A percentile compares a stretch with the other conserved stretches of the same genome.
phyloP scores from a whole-genome alignment of 2,888 invertebrate genomes.

The Leucozona laternaria region DNA sequence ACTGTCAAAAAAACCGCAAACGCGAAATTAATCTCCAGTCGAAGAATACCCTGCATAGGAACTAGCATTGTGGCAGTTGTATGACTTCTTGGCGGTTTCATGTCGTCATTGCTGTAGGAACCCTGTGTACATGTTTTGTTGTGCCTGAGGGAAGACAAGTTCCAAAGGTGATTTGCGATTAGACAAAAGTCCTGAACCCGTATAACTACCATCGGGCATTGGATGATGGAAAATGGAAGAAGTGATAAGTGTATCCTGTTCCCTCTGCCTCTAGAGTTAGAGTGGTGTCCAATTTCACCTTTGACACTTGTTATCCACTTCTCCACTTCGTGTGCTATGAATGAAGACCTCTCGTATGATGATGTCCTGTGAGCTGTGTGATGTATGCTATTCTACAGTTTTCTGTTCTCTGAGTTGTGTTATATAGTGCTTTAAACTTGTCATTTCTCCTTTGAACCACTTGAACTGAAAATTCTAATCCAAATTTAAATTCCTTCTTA shows the following conservation, averaged over 20 bases:
- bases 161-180: slow-evolving; percentile 57
- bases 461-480: slow-evolving; percentile 63
- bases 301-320: slow-evolving; percentile 65
- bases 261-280: slow-evolving; percentile 6
- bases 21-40: slow-evolving; percentile 60
- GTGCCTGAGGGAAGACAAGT: slow-evolving; percentile 43
- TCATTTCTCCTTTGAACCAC: slow-evolving; percentile 34
- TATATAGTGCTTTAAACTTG: slow-evolving; percentile 38
- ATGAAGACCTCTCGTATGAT: slow-evolving; percentile 1
- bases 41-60: background rate
- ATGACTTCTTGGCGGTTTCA: slow-evolving; percentile 57
- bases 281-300: slow-evolving; percentile 69
- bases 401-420: background rate
- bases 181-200: slow-evolving; percentile 56
- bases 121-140: background rate
- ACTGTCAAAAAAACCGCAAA: slow-evolving; percentile 58
- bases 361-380: background rate
- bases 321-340: background rate
- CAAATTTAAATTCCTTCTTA: slow-evolving; percentile 57
- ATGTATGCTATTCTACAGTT: background rate
- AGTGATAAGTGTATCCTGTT: slow-evolving; percentile 39
- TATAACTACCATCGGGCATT: slow-evolving; percentile 29
- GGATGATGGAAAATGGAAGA: slow-evolving; percentile 8
- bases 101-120: background rate
- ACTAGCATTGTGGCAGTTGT: slow-evolving; percentile 28